Evolutionary conservation across 2,113 vertebrate species (phyloP), one percentile per base, ranked within the genome.

Genomic region (Cryptomyrus ogoouensis): DNA sequence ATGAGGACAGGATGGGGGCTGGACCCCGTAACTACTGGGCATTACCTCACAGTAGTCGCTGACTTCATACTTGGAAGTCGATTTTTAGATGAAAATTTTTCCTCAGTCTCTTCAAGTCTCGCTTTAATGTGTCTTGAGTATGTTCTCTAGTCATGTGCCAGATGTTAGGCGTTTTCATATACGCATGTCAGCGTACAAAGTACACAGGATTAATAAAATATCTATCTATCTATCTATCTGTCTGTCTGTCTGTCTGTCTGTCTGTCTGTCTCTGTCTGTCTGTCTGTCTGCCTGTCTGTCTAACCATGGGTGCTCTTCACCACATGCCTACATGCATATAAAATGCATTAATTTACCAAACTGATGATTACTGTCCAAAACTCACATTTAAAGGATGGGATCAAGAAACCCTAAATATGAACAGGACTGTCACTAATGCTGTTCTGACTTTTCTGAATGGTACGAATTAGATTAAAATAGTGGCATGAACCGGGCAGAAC

Each of bases 21-120:
- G 86, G 56, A 39, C 3, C 70, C 10, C 5, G 3, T 77, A 50
- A 58, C 90, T 88, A 47, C 88, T 91, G 39, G 87, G 66, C 83
- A 89, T 74, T 49, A 89, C 85, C 90, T 92, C 90, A 89, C 89
- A 89, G 89, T 50, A 77, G 90, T 42, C 62, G 87, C 88, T 95
- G 93, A 92, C 93, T 87, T 93, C 93, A 93, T 91, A 80, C 77
- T 66, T 90, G 91, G 90, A 91, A 90, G 90, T 91, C 90, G 91
- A 92, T 91, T 92, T 91, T 91, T 12, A 27, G 90, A 93, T 93
- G 91, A 93, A 91, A 94, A 91, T 53, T 62, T 31, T 50, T 89
- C 90, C 91, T 58, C 86, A 91, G 77, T 93, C 93, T 91, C 93
- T 90, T 92, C 62, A 87, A n/a, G 1, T 70, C 17, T 66, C 24